Conservation (phyloP, 1,140 invertebrate species). For the Campoletis sonorensis region DNA sequence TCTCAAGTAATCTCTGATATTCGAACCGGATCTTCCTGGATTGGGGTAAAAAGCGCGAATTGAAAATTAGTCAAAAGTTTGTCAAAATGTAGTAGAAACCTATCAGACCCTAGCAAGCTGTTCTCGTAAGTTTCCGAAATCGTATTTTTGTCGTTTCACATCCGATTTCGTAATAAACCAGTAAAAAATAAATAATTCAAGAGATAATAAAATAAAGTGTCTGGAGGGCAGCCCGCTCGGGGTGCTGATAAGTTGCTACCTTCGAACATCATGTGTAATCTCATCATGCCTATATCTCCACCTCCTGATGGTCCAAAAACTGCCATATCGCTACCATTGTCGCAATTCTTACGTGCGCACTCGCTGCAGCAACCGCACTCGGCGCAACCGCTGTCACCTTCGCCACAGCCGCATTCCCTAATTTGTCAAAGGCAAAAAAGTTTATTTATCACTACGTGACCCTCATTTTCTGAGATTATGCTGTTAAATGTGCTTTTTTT, state of each 20-base stretch:
- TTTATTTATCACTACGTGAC: background rate
- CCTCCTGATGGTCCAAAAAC: conserved; percentile 76
- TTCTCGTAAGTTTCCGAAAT: conserved; percentile 28
- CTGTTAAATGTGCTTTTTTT: background rate
- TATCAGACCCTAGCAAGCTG: conserved; percentile 60
- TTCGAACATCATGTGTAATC: conserved; percentile 77
- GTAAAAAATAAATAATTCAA: conserved; percentile 1
- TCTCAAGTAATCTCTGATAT: conserved; percentile 79
- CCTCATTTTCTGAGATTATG: background rate
- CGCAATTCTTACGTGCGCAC: conserved; percentile 86
- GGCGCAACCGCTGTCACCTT: conserved; percentile 94
- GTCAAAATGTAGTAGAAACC: conserved; percentile 36
- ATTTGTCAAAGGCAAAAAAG: conserved; percentile 47
- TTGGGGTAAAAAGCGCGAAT: conserved; percentile 36
- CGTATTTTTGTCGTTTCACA: too few relatives aligned
- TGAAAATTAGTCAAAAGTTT: background rate
- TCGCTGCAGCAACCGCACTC: conserved; percentile 94
- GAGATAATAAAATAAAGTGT: conserved; percentile 57
- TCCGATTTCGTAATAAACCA: background rate
- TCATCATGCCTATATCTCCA: conserved; percentile 77
- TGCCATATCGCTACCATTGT: conserved; percentile 73
- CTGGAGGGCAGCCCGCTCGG: conserved; percentile 49
- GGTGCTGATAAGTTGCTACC: conserved; percentile 61
- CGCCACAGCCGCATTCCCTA: conserved; percentile 96
- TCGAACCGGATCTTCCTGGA: conserved; percentile 75